Percentiles rank a stretch among this genome's conserved stretches.
phyloP scores from a whole-genome alignment of 2,113 vertebrate genomes.

The Pitta sordida region DNA sequence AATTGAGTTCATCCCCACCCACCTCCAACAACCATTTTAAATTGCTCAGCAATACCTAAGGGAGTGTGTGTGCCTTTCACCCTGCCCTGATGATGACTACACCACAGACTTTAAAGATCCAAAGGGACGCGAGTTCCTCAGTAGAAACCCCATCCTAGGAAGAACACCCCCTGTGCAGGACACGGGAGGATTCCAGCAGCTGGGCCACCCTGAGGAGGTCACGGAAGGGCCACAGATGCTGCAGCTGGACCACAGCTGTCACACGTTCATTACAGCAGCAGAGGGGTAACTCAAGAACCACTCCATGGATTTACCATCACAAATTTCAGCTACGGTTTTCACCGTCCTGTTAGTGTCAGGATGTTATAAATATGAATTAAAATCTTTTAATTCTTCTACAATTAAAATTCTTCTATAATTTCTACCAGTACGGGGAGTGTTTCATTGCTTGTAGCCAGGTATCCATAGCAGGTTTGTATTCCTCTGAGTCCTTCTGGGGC shows the following conservation, averaged over 20 bases:
- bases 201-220: slow-evolving; percentile 25
- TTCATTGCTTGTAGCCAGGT: slow-evolving; percentile 86
- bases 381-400: background rate
- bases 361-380: background rate
- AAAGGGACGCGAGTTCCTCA: background rate
- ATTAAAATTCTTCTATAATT: slow-evolving; percentile 55
- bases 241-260: slow-evolving; percentile 43
- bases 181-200: background rate
- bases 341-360: background rate
- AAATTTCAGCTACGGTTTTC: background rate
- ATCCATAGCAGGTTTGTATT: slow-evolving; percentile 77
- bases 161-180: background rate
- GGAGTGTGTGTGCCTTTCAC: background rate
- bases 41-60: background rate
- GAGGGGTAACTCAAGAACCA: background rate
- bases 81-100: background rate
- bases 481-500: slow-evolving; percentile 69
- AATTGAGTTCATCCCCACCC: background rate
- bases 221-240: slow-evolving; percentile 18
- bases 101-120: background rate
- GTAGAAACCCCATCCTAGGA: background rate
- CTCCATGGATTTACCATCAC: background rate
- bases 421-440: slow-evolving; percentile 88
- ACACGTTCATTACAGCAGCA: background rate
- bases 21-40: background rate